Conservation (phyloP, 2,113 vertebrate species). For the Cochlearius cochlearius region DNA sequence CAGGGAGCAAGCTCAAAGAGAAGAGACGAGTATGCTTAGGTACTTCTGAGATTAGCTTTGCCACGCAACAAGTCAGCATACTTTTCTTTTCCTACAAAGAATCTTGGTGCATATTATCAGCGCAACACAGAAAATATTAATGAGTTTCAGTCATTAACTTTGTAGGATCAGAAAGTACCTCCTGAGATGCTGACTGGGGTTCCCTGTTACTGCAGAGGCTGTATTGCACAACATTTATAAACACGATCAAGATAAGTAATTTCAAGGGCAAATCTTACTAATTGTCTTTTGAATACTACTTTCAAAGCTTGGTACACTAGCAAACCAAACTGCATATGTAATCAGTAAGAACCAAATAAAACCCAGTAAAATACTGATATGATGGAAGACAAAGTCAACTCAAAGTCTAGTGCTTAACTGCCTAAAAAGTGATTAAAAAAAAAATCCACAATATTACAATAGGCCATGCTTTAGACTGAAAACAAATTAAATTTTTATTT, state of each 20-base stretch:
- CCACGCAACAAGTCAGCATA: neutral
- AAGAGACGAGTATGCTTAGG: neutral
- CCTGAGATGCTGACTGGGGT: neutral
- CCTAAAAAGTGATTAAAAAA: neutral
- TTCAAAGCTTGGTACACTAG: neutral
- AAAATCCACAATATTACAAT: neutral
- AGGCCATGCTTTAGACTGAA: neutral
- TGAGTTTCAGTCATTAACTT: neutral
- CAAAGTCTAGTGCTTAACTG: neutral
- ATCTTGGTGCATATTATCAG: neutral
- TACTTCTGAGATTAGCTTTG: neutral
- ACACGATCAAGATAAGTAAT: neutral
- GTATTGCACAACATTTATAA: neutral
- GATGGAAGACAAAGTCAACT: neutral
- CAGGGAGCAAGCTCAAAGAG: neutral
- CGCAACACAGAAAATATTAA: neutral
- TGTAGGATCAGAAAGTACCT: neutral
- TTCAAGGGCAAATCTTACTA: neutral
- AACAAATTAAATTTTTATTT: neutral
- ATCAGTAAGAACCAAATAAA: neutral
- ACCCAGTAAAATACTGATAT: neutral
- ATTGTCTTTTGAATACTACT: neutral
- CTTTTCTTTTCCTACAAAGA: neutral
- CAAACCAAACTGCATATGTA: neutral
- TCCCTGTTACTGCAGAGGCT: neutral